Evolutionary conservation across 2,888 invertebrate species (phyloP), one percentile per base, ranked within the genome.

Genomic region (Zaprionus bogoriensis): DNA sequence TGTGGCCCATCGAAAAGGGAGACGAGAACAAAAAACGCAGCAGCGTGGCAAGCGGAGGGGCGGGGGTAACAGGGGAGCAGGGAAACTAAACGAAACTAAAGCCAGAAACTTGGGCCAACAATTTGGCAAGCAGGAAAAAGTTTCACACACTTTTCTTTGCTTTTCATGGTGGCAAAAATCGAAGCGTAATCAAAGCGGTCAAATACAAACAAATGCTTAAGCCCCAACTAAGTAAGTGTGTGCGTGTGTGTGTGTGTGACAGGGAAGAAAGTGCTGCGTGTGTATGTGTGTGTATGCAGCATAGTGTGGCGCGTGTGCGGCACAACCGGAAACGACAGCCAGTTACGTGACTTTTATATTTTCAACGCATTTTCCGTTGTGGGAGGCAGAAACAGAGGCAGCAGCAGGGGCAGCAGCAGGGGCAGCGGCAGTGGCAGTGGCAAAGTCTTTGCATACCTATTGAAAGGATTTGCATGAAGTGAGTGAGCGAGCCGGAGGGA

Each of bases 291-390:
- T 42, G 45, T 48, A 44, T 12, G 44, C 41, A 42, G 53, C 32
- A 23, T 47, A 10, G 14, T 27, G 48, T 41, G 62, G 57, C 58
- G 83, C 67, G 77, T 79, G 70, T 73, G 58, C 57, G 62, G 38
- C 51, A 53, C 46, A 66, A 74, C 62, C 74, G 85, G 82, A 81
- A 81, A 81, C 85, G 77, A 65, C 62, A 73, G 67, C 70, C 74
- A 81, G 87, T 80, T 84, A 81, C 87, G 80, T 80, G 80, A 80
- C 80, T 80, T 80, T 80, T 80, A 83, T 83, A 84, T 80, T 83
- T 84, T 77, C 66, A 76, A 80, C 84, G 80, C 73, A 79, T 36
- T 36, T 36, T 9, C 32, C 32, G 32, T 14, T 77, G 83, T 68
- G 66, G 63, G 36, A n/a, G n/a, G n/a, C n/a, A n/a, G n/a, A n/a